Evolutionary conservation across 2,113 vertebrate genomes (phyloP).

Genomic region (Hippocampus comes): DNA sequence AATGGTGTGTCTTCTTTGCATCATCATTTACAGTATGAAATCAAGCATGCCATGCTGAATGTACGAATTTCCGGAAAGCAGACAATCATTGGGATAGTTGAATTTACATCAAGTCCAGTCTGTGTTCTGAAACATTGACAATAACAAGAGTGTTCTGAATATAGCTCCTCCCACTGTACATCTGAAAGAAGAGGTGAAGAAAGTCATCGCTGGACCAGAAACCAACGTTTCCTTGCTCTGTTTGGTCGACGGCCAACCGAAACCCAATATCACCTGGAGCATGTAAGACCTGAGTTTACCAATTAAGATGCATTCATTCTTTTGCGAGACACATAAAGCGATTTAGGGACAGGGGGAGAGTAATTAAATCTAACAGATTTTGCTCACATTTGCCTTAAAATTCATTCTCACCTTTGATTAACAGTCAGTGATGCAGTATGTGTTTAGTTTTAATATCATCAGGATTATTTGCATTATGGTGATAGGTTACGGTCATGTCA

Average conservation of each 20-base stretch:
- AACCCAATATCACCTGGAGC: slow-evolving; percentile 69
- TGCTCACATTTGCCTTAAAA: not conserved
- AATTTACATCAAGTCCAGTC: too few species aligned
- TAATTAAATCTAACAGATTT: not conserved
- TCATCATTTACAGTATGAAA: not conserved
- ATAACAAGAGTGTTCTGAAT: slow-evolving; percentile 1
- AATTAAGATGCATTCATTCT: not conserved
- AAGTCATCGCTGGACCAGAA: slow-evolving; percentile 62
- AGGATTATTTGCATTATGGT: not conserved
- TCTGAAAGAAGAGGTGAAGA: slow-evolving; percentile 40
- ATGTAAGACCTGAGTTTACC: slow-evolving; percentile 47
- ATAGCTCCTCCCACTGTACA: slow-evolving; percentile 59
- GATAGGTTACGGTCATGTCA: not conserved
- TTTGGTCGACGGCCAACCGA: slow-evolving; percentile 62
- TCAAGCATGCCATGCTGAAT: not conserved
- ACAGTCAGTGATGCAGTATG: not conserved
- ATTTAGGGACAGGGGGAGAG: not conserved
- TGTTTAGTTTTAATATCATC: not conserved
- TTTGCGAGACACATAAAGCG: not conserved
- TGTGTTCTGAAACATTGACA: not conserved
- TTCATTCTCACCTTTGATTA: not conserved
- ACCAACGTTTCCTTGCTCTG: slow-evolving; percentile 63
- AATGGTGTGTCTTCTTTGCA: slow-evolving; percentile 51
- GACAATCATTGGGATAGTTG: not conserved
- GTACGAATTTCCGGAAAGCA: not conserved